Percentiles rank a stretch among this genome's conserved stretches.
Conservation (phyloP, 2,888 invertebrate genomes). For the Polydrusus pterygomalis region DNA sequence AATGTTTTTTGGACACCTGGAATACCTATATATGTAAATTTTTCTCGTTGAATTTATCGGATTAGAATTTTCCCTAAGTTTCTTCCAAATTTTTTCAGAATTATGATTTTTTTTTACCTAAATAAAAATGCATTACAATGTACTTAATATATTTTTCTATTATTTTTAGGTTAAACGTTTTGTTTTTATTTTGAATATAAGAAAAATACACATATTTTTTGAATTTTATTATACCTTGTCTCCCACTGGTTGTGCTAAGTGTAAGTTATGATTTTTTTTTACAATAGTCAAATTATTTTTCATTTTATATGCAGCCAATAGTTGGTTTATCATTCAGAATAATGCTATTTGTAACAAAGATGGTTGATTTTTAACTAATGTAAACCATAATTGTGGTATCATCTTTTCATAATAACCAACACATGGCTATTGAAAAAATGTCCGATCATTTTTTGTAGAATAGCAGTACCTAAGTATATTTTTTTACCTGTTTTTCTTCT, state of each 20-base stretch:
- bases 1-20: slow-evolving; percentile 1
- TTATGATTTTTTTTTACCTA: slow-evolving; percentile 3
- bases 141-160: slow-evolving; percentile 50
- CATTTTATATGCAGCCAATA: slow-evolving; percentile 17
- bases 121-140: slow-evolving; percentile 23
- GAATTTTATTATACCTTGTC: slow-evolving; percentile 35
- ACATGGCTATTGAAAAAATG: slow-evolving; percentile 5
- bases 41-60: slow-evolving; percentile 12
- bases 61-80: slow-evolving; percentile 36
- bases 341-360: not conserved
- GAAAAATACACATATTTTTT: slow-evolving; percentile 34
- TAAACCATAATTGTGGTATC: not conserved
- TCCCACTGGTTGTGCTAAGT: slow-evolving; percentile 22
- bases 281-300: not conserved
- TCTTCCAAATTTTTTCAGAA: not conserved
- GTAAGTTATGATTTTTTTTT: slow-evolving; percentile 4
- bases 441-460: slow-evolving; percentile 11
- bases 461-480: slow-evolving; percentile 17
- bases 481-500: slow-evolving; percentile 8
- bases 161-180: slow-evolving; percentile 44
- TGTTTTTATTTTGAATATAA: slow-evolving; percentile 50
- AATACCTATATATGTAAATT: not conserved
- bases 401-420: slow-evolving; percentile 5
- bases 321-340: slow-evolving; percentile 11
- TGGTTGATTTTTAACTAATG: not conserved